Evolutionary conservation across 2,888 invertebrate species (phyloP).

Genomic region (Carabus problematicus): DNA sequence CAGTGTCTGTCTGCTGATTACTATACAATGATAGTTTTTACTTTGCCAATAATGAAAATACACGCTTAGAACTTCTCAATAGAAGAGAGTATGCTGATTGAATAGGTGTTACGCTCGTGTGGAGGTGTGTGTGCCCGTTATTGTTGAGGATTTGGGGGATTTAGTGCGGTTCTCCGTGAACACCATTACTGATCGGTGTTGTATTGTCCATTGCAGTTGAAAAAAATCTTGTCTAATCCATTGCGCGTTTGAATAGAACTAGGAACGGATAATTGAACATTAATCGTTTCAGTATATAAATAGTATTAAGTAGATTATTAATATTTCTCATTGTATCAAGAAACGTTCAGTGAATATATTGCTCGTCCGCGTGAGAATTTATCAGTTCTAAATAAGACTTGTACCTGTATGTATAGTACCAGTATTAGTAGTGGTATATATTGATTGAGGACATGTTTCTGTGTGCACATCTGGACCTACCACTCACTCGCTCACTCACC

Average conservation of each 20-base stretch:
- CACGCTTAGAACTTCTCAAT: background rate
- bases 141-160: constrained; percentile 9
- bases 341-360: too few relatives aligned
- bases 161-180: constrained; percentile 1
- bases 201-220: background rate
- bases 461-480: constrained; percentile 34
- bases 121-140: constrained; percentile 6
- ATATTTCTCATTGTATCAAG: too few relatives aligned
- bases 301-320: too few relatives aligned
- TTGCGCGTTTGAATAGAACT: background rate
- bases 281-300: too few relatives aligned
- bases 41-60: background rate
- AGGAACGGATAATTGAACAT: background rate
- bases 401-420: too few relatives aligned
- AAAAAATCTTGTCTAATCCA: background rate
- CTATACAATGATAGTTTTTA: constrained; percentile 13
- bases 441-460: constrained; percentile 1
- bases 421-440: background rate
- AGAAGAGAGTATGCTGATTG: background rate
- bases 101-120: background rate
- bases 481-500: constrained; percentile 21
- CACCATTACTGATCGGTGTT: background rate
- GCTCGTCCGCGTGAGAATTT: too few relatives aligned
- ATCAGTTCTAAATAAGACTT: too few relatives aligned
- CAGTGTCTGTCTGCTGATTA: constrained; percentile 1